These are phyloP conservation scores for Spatulosminthurus flaviceps DNA, from an alignment of 2,888 invertebrate genomes.

Conservation along the genomic window DNA sequence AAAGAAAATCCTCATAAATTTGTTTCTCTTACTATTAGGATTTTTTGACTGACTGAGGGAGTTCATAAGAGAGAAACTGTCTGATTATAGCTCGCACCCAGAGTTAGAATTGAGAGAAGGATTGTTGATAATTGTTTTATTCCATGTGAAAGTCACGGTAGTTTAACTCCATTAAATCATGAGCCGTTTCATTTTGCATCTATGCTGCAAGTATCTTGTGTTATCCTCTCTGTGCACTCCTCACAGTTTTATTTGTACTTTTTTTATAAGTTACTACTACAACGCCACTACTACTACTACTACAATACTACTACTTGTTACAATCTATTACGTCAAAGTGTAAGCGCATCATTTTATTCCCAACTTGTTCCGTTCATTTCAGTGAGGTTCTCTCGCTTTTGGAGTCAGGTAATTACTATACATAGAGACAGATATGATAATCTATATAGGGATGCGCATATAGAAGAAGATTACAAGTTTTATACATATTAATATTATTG, in stretches of 20 bases:
- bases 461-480: no score
- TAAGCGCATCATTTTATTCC: conserved; percentile 5
- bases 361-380: conserved; percentile 18
- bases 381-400: not conserved
- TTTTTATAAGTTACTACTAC: no score
- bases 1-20: conserved; percentile 41
- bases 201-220: no score
- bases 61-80: conserved; percentile 24
- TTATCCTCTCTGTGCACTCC: not conserved
- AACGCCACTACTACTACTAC: no score
- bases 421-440: no score
- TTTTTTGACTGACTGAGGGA: conserved; percentile 6
- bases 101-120: conserved; percentile 39
- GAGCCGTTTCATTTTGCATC: conserved; percentile 50
- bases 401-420: not conserved
- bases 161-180: conserved; percentile 59
- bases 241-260: conserved; percentile 2
- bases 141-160: conserved; percentile 55
- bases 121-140: conserved; percentile 55
- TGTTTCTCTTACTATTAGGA: conserved; percentile 14
- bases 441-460: no score
- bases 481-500: no score
- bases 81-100: conserved; percentile 44
- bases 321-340: conserved; percentile 11
- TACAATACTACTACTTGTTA: not conserved